phyloP scores from a whole-genome alignment of 2,113 vertebrate genomes.

The Helogale parvula region DNA sequence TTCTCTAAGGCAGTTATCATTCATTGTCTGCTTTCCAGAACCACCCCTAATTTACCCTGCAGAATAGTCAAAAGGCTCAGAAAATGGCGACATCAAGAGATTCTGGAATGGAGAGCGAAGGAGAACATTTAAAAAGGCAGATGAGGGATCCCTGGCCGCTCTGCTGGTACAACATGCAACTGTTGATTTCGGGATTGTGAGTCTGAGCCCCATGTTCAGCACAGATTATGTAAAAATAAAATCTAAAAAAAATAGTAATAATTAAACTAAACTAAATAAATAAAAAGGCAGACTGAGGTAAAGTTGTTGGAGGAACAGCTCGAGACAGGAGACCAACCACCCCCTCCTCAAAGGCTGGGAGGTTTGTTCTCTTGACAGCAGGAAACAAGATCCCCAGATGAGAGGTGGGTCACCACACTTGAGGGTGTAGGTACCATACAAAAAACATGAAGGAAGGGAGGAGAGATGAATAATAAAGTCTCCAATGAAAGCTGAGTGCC shows the following conservation, averaged over 20 bases:
- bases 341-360: background rate
- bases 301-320: background rate
- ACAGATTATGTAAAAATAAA: background rate
- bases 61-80: background rate
- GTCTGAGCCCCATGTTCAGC: background rate
- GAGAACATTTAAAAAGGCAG: background rate
- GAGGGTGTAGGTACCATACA: background rate
- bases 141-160: too few relatives aligned
- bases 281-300: background rate
- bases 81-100: slow-evolving; percentile 14
- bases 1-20: background rate
- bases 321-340: background rate
- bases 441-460: background rate
- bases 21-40: background rate
- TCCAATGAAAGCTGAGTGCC: background rate
- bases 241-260: background rate
- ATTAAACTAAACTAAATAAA: background rate
- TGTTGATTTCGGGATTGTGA: background rate
- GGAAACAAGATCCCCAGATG: background rate
- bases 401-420: background rate
- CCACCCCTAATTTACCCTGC: background rate
- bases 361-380: background rate
- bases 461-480: background rate
- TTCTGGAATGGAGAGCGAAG: background rate
- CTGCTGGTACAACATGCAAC: too few relatives aligned